Evolutionary conservation across 2,797 vertebrate genomes (phyloP).

Genomic region (Ceryle rudis): DNA sequence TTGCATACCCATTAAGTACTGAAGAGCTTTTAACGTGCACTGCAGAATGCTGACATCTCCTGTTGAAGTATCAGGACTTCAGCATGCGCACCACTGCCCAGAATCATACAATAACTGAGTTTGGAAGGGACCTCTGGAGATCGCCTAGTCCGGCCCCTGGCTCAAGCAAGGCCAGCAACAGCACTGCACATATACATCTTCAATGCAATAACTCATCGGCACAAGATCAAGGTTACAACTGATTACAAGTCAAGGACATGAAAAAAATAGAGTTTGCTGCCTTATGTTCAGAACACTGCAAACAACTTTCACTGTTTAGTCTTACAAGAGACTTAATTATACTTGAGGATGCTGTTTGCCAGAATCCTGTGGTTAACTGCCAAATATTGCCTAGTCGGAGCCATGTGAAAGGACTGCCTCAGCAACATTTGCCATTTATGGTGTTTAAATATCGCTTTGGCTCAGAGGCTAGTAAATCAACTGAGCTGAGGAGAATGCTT

Average conservation of each 20-base stretch:
- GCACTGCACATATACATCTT: not conserved
- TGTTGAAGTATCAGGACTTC: conserved; percentile 29
- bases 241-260: not conserved
- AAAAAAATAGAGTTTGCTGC: not conserved
- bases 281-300: not conserved
- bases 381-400: not conserved
- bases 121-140: not conserved
- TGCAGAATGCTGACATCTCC: conserved; percentile 53
- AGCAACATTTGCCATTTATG: conserved; percentile 83
- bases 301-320: conserved; percentile 57
- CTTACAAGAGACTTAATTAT: conserved; percentile 56
- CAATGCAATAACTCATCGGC: not conserved
- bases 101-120: not conserved
- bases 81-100: not conserved
- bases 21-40: not conserved
- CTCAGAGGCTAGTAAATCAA: conserved; percentile 60
- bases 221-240: not conserved
- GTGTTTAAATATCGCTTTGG: conserved; percentile 76
- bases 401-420: not conserved
- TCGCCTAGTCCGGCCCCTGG: rapidly evolving
- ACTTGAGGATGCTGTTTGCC: conserved; percentile 51
- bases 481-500: conserved; percentile 53
- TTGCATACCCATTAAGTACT: not conserved
- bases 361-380: conserved; percentile 29
- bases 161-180: not conserved